These are phyloP conservation scores for Aphidius ervi DNA, from an alignment of 1,140 invertebrate species.

Conservation along the genomic window DNA sequence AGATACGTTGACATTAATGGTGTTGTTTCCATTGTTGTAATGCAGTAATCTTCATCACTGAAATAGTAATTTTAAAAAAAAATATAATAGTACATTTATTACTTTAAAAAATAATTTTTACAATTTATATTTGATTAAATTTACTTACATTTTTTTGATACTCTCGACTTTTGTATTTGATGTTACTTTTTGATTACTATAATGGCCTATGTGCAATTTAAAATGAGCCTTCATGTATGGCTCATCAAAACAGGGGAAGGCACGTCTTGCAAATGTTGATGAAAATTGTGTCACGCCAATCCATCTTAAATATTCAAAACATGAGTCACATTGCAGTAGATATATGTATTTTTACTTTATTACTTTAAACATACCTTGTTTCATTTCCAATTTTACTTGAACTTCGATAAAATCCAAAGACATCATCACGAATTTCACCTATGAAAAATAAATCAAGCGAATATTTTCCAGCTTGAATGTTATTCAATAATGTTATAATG, in stretches of 20 bases:
- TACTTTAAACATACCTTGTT: slow-evolving; percentile 23
- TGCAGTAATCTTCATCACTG: slow-evolving; percentile 22
- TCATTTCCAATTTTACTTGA: slow-evolving; percentile 47
- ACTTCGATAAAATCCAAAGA: slow-evolving; percentile 59
- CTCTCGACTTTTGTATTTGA: slow-evolving; percentile 59
- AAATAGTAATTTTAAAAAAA: too few species aligned
- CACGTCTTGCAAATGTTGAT: slow-evolving; percentile 71
- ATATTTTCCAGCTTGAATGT: slow-evolving; percentile 26
- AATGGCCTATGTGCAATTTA: slow-evolving; percentile 61
- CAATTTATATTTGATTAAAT: slow-evolving; percentile 4
- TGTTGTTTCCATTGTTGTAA: slow-evolving; percentile 52
- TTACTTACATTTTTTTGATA: slow-evolving; percentile 53
- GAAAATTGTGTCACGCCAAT: slow-evolving; percentile 77
- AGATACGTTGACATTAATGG: slow-evolving; percentile 73
- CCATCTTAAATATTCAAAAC: slow-evolving; percentile 50
- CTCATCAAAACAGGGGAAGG: slow-evolving; percentile 89
- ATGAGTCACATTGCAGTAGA: too few species aligned
- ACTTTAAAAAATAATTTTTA: too few species aligned
- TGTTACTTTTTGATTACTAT: slow-evolving; percentile 52
- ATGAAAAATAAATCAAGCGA: slow-evolving; percentile 26
- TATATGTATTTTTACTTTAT: not conserved
- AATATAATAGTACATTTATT: too few species aligned
- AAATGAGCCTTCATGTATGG: slow-evolving; percentile 77
- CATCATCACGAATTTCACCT: slow-evolving; percentile 46
- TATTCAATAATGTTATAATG: slow-evolving; percentile 15